Percentiles rank a stretch among this genome's conserved stretches.
Evolutionary conservation across 35 echinoderm and acorn worm species (phyloP).

Genomic region (Patiria miniata): DNA sequence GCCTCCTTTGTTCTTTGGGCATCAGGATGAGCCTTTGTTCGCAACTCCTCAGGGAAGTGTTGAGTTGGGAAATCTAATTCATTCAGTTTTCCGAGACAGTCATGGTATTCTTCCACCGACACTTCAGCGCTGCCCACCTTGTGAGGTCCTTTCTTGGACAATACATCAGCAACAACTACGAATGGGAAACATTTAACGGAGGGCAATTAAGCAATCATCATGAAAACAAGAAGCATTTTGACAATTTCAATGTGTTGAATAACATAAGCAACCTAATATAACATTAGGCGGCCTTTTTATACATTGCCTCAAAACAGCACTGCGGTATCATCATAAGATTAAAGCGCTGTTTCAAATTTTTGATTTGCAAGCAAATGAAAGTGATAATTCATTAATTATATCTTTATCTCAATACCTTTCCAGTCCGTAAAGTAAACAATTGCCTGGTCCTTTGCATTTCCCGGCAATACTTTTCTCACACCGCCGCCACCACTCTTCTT

Average conservation of each 20-base stretch:
- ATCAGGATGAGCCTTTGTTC: neutral
- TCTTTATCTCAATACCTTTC: slow-evolving; percentile 3
- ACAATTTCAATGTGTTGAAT: no score
- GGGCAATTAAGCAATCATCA: no score
- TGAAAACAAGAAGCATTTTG: no score
- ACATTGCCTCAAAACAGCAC: no score
- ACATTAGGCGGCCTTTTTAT: no score
- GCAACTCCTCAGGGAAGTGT: neutral
- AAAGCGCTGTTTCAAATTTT: no score
- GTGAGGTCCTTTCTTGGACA: neutral
- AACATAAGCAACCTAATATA: no score
- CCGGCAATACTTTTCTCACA: slow-evolving; percentile 5
- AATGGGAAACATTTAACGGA: neutral
- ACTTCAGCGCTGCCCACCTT: neutral
- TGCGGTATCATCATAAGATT: no score
- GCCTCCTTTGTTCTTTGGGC: neutral
- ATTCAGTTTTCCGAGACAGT: slow-evolving; percentile 11
- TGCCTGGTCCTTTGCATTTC: neutral
- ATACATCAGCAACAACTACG: slow-evolving; percentile 19
- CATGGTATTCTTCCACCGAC: neutral
- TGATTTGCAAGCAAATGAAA: no score
- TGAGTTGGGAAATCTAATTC: slow-evolving; percentile 6
- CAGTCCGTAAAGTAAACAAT: slow-evolving; percentile 51
- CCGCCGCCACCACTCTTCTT: slow-evolving; percentile 43
- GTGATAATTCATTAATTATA: no score